Conservation (phyloP, 2,888 invertebrate genomes). For the Harmothoe impar region DNA sequence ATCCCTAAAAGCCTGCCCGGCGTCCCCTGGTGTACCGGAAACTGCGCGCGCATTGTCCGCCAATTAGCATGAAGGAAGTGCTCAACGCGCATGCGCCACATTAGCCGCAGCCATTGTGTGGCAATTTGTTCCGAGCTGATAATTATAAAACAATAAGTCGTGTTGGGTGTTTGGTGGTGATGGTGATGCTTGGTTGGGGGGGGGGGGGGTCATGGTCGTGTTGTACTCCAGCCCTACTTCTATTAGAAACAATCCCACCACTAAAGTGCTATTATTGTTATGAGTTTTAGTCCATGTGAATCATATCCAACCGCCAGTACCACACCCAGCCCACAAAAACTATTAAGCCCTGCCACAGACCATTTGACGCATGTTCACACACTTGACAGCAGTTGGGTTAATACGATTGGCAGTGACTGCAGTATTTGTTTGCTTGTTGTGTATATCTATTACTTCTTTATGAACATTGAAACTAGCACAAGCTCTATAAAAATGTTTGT, state of each 20-base stretch:
- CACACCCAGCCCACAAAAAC: too few species aligned
- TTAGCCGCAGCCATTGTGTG: conserved; percentile 16
- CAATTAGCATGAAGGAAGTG: conserved; percentile 34
- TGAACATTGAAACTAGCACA: too few species aligned
- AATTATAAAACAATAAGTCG: conserved; percentile 51
- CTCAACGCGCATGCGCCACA: conserved; percentile 27
- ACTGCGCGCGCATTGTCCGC: conserved; percentile 39
- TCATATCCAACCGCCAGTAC: neutral
- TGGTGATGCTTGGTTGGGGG: too few species aligned
- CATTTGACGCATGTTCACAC: neutral
- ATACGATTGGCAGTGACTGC: neutral
- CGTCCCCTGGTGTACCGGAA: neutral
- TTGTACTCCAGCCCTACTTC: neutral
- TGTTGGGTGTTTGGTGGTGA: neutral
- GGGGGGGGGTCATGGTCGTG: neutral
- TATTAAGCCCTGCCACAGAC: neutral
- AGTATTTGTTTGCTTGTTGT: neutral
- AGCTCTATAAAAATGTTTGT: too few species aligned
- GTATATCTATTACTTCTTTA: too few species aligned
- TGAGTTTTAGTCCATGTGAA: neutral
- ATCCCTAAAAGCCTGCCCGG: conserved; percentile 36
- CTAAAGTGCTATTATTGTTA: conserved; percentile 5
- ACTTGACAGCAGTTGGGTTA: neutral
- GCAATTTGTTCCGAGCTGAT: conserved; percentile 50
- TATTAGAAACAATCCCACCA: neutral